Evolutionary conservation across 1,140 invertebrate genomes (phyloP).

Genomic region (Rhopalosiphum maidis): DNA sequence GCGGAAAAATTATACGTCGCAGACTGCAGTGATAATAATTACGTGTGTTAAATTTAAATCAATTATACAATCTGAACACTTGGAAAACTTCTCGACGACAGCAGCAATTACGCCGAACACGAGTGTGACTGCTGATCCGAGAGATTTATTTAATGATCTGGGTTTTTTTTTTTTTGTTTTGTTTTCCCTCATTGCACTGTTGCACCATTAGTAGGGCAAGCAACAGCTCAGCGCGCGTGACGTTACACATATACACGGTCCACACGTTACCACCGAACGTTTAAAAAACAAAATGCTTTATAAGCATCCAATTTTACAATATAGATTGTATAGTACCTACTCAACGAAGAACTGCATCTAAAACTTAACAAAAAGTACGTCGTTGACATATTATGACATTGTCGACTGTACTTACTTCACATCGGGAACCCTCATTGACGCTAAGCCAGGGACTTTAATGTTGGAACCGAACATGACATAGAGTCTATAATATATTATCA

Average conservation of each 20-base stretch:
- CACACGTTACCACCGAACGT: neutral
- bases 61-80: neutral
- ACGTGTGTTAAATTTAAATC: neutral
- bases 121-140: conserved; percentile 17
- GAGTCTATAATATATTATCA: neutral
- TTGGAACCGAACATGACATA: neutral
- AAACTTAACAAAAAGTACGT: neutral
- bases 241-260: neutral
- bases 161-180: neutral
- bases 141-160: conserved; percentile 17
- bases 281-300: neutral
- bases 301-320: neutral
- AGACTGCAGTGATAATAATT: neutral
- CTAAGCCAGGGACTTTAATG: neutral
- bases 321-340: neutral
- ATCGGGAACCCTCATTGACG: neutral
- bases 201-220: neutral
- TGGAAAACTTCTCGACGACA: neutral
- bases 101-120: neutral
- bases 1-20: conserved; percentile 2
- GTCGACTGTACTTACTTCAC: neutral
- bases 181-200: neutral
- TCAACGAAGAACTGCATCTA: neutral
- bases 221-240: neutral
- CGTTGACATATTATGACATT: too few species aligned